Conservation (phyloP, 2,888 invertebrate genomes). For the Euplagia quadripunctaria region DNA sequence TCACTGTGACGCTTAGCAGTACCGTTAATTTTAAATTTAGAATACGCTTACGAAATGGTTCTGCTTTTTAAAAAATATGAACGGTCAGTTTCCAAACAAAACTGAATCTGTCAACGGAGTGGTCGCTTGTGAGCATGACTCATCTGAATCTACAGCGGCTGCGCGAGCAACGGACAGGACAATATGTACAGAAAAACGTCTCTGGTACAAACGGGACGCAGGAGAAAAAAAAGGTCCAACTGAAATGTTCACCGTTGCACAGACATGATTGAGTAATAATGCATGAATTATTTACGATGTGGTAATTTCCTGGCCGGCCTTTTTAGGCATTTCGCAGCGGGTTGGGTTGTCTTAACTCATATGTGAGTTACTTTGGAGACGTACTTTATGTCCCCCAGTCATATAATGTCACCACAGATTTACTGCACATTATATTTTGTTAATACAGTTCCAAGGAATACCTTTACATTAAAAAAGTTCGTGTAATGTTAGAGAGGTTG, state of each 20-base stretch:
- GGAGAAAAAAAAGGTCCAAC: conserved; percentile 64
- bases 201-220: conserved; percentile 59
- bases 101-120: conserved; percentile 47
- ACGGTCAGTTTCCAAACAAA: conserved; percentile 36
- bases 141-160: conserved; percentile 43
- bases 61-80: conserved; percentile 39
- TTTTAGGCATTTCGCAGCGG: conserved; percentile 70
- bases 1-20: conserved; percentile 73
- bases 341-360: conserved; percentile 53
- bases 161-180: conserved; percentile 68
- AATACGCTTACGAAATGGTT: conserved; percentile 51
- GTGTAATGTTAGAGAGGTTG: neutral
- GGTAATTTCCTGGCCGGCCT: conserved; percentile 75
- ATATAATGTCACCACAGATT: conserved; percentile 58
- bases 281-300: conserved; percentile 85
- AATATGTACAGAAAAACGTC: conserved; percentile 73
- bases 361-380: conserved; percentile 53
- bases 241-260: conserved; percentile 76
- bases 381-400: conserved; percentile 58
- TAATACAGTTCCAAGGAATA: neutral
- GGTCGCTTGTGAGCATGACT: conserved; percentile 46
- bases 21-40: conserved; percentile 72
- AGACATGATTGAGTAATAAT: conserved; percentile 83
- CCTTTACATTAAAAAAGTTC: neutral
- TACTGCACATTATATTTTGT: conserved; percentile 42